These are phyloP conservation scores for Esperia sulphurella DNA, from an alignment of 2,888 invertebrate genomes.

Conservation along the genomic window DNA sequence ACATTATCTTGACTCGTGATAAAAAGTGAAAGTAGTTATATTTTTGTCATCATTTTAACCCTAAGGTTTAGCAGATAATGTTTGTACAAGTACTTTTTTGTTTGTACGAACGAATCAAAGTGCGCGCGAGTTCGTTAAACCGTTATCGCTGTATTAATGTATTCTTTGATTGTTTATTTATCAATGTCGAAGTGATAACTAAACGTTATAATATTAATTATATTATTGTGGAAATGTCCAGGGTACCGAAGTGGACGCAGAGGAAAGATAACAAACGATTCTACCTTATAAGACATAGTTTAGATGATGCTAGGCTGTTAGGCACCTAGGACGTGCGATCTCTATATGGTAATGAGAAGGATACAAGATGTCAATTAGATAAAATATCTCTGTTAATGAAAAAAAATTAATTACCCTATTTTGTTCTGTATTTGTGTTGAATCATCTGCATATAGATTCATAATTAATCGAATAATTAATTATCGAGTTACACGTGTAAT, in stretches of 20 bases:
- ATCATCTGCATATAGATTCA: too few relatives aligned
- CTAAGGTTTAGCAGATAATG: background rate
- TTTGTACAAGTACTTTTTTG: constrained; percentile 35
- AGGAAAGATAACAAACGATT: background rate
- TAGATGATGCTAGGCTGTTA: too few relatives aligned
- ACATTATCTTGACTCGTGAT: background rate
- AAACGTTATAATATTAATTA: constrained; percentile 5
- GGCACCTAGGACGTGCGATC: too few relatives aligned
- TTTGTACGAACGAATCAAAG: constrained; percentile 52
- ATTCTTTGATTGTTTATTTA: constrained; percentile 73
- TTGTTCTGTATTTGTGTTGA: too few relatives aligned
- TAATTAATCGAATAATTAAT: too few relatives aligned
- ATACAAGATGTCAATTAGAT: too few relatives aligned
- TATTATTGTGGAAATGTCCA: constrained; percentile 7
- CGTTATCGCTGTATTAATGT: constrained; percentile 59
- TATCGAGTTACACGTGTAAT: too few relatives aligned
- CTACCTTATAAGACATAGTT: too few relatives aligned
- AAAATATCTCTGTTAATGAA: too few relatives aligned
- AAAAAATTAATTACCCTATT: too few relatives aligned
- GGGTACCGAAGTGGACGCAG: background rate
- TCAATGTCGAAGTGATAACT: constrained; percentile 42
- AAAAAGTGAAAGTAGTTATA: background rate
- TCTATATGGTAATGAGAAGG: too few relatives aligned
- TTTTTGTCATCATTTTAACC: background rate
- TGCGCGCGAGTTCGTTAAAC: constrained; percentile 62